Evolutionary conservation across 2,797 vertebrate genomes (phyloP).

Genomic region (Acrocephalus scirpaceus): DNA sequence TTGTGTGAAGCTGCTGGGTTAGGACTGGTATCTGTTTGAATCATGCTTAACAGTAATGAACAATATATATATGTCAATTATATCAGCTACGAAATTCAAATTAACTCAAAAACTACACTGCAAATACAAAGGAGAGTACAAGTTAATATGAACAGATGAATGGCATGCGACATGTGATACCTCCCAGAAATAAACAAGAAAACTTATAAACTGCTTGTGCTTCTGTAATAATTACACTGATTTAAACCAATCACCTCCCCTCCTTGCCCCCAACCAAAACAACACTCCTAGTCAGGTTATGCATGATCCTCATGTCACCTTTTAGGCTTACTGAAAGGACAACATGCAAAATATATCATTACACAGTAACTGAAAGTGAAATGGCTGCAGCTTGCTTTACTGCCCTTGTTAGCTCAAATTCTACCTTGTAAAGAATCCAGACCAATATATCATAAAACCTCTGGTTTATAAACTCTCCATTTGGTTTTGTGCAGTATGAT

Average conservation of each 20-base stretch:
- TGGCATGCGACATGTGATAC: not conserved
- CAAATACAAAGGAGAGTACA: not conserved
- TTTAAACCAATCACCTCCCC: not conserved
- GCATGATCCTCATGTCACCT: not conserved
- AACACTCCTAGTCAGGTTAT: not conserved
- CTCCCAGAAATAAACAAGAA: not conserved
- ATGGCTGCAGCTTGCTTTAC: not conserved
- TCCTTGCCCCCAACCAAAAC: not conserved
- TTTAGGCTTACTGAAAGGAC: not conserved
- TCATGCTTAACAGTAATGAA: not conserved
- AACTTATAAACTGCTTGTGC: not conserved
- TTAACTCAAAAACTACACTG: not conserved
- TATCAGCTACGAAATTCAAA: not conserved
- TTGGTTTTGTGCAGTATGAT: not conserved
- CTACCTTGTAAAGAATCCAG: not conserved
- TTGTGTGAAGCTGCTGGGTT: not conserved
- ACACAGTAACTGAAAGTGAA: not conserved
- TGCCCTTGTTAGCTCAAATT: not conserved
- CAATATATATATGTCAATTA: not conserved
- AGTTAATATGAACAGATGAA: not conserved
- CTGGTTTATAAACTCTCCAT: not conserved
- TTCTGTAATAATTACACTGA: not conserved
- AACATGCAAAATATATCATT: not conserved
- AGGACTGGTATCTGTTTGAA: not conserved
- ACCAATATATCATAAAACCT: not conserved